Evolutionary conservation across 1,140 invertebrate genomes (phyloP).

Genomic region (Dysdera silvatica): DNA sequence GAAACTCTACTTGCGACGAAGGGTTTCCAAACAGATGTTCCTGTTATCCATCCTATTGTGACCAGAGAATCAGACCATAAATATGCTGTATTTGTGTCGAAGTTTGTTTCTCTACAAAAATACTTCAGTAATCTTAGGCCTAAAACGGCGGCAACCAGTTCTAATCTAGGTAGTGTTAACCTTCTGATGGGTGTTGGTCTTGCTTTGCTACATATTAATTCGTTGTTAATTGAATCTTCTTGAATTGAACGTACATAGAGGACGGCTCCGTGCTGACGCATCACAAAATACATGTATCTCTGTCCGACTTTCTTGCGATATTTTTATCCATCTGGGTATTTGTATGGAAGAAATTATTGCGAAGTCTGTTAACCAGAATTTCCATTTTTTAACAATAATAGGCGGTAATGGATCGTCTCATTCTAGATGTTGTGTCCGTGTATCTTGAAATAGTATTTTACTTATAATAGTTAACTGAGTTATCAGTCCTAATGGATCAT

Average conservation of each 20-base stretch:
- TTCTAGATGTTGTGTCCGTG: background rate
- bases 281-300: background rate
- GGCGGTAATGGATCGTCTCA: background rate
- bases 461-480: background rate
- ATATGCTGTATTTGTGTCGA: too few relatives aligned
- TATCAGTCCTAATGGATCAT: background rate
- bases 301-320: background rate
- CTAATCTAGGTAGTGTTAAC: background rate
- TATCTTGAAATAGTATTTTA: conserved; percentile 7
- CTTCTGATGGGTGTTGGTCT: background rate
- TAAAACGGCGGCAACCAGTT: background rate
- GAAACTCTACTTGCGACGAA: too few relatives aligned
- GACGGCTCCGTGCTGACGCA: background rate
- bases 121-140: background rate
- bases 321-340: background rate
- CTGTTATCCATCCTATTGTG: too few relatives aligned
- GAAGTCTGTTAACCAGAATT: too few relatives aligned
- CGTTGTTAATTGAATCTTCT: background rate
- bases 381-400: background rate
- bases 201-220: conserved; percentile 5
- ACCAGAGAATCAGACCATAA: too few relatives aligned
- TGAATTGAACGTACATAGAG: background rate
- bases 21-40: too few relatives aligned
- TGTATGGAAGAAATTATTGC: background rate
- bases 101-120: conserved; percentile 4